Evolutionary conservation across 2,113 vertebrate genomes (phyloP).

Genomic region (Platycercus adscitus): DNA sequence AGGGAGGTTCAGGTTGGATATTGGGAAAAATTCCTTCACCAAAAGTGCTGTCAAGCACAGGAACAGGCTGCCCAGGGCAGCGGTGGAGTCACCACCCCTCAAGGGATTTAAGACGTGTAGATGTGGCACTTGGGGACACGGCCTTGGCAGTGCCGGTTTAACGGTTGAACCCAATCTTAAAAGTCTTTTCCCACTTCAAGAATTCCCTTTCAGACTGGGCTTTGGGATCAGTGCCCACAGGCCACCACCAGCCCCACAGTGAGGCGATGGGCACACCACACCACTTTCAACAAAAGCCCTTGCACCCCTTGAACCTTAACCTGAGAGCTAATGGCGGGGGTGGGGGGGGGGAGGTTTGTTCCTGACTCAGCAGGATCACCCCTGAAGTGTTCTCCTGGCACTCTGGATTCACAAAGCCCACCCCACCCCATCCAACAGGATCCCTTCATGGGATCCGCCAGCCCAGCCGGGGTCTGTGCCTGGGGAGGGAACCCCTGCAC

Average conservation of each 20-base stretch:
- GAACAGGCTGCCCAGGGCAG: not conserved
- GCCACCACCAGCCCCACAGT: not conserved
- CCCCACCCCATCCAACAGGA: not conserved
- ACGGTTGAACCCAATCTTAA: not conserved
- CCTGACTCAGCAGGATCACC: not conserved
- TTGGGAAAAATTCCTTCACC: not conserved
- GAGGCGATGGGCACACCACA: rapidly evolving
- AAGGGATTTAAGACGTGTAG: not conserved
- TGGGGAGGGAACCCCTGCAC: not conserved
- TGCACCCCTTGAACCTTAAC: not conserved
- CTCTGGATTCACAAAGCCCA: not conserved
- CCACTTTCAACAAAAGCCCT: not conserved
- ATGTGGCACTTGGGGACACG: not conserved
- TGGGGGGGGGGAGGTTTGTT: not conserved
- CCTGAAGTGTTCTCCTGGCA: not conserved
- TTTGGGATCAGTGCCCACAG: not conserved
- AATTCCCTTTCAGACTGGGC: too few relatives aligned
- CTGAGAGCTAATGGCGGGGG: not conserved
- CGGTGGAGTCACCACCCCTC: not conserved
- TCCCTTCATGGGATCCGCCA: not conserved
- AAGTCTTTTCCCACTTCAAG: not conserved
- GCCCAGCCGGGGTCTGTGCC: not conserved
- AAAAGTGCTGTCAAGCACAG: not conserved
- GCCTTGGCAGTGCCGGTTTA: not conserved
- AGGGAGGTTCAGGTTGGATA: rapidly evolving